Base-by-base conservation (phyloP, 2,113 vertebrate species). In the Micromys minutus region DNA sequence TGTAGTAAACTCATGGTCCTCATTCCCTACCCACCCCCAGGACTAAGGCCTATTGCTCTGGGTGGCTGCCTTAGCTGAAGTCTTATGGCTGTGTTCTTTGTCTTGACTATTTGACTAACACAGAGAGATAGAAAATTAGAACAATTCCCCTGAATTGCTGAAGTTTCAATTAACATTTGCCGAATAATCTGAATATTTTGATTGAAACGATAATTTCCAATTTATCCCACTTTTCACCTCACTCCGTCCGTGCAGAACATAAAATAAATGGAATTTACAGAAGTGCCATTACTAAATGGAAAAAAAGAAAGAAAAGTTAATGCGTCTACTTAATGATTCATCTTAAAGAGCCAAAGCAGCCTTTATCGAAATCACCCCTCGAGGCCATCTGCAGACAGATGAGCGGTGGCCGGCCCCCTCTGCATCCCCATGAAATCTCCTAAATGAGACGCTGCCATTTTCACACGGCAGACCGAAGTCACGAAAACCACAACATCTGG, bases 401-500 rank as follows among this genome's bases (percentile, higher is more conserved):
- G 85, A 12, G 86, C 81, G 63, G 72, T 17, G 24, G n/a, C 76
- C 77, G 69, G n/a, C 39, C 42, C 88, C 50, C 36, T 94, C 95
- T 34, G 0, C 39, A 63, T 97, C 72, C 57, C 96, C 79, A 22
- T 87, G 95, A 94, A 94, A 91, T 45, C 36, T 89, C 77, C 83
- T 39, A 50, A 97, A 95, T 90, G 94, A 98, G 96, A 96, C 0
- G 10, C n/a, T 36, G 90, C 91, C 95, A 96, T 98, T 96, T 97
- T 98, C 97, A 96, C 87, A 84, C 95, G 96, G 96, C 84, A 97
- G 87, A 96, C 97, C 86, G 95, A 97, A 98, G 97, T 98, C 97
- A 98, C 98, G 96, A 97, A 98, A 99, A 98, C 98, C 98, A 75
- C 98, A 98, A 98, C 98, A 99, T 99, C 98, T 99, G 98, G 98